Evolutionary conservation across 2,113 vertebrate species (phyloP), one percentile per base, ranked within the genome.

Genomic region (Dromiciops gliroides): DNA sequence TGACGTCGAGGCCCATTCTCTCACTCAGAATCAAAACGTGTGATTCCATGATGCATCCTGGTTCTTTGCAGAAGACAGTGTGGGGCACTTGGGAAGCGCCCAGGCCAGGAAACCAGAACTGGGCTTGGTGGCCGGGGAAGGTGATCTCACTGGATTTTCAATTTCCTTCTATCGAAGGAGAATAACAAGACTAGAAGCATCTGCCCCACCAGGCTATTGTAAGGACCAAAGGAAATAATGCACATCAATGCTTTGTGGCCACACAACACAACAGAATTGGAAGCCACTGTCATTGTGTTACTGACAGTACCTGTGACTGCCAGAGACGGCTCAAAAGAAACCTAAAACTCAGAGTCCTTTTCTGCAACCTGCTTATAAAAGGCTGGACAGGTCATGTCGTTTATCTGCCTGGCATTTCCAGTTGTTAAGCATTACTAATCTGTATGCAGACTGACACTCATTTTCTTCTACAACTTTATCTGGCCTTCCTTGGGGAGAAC

Each of bases 391-490:
- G 0, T 91, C 56, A 95, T 90, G 37, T 52, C 49, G 2, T 22
- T 22, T n/a, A 44, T 83, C 22, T 37, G 22, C 67, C 67, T 75
- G 19, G 12, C 19, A 83, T 83, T 83, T 23, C 37, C 37, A 44
- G 37, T 14, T 1, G n/a, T 83, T 95, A 92, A 75, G 37, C 28
- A 89, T 28, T 50, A 95, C 47, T 49, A 93, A 48, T 92, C 92
- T 60, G 89, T 92, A 93, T 89, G 88, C 47, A 83, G 28, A 91
- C 50, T 7, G 19, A 23, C 4, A 92, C 67, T 89, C 31, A 19
- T 75, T 83, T 97, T 94, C 56, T 93, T 90, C 93, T n/a, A 93
- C 25, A 28, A 96, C 94, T 96, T 96, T 51, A 96, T 52, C 94
- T 93, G 90, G 95, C 92, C 6, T 89, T 96, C 90, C 90, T 93